These are phyloP conservation scores for Brachionus calyciflorus DNA, from an alignment of 1,140 invertebrate genomes.

Conservation along the genomic window DNA sequence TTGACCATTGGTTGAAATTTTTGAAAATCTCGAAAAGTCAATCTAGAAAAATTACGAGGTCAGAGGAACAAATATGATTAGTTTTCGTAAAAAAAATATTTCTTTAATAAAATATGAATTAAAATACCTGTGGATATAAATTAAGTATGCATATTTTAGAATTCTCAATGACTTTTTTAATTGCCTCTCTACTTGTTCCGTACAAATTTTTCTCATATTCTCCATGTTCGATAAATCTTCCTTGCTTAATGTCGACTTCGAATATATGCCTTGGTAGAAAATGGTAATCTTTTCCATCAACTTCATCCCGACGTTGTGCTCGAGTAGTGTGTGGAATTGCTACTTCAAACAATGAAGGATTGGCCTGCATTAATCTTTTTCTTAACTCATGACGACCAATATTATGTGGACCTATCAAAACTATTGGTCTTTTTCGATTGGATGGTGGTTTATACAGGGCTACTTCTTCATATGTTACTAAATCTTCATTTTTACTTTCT, in stretches of 20 bases:
- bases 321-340: slow-evolving; percentile 76
- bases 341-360: slow-evolving; percentile 86
- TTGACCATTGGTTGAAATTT: too few relatives aligned
- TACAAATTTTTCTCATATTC: slow-evolving; percentile 96
- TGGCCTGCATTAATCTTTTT: slow-evolving; percentile 84
- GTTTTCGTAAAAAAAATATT: background rate
- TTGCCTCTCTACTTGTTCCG: slow-evolving; percentile 90
- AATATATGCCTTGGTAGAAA: slow-evolving; percentile 91
- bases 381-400: slow-evolving; percentile 90
- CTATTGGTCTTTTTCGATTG: slow-evolving; percentile 71
- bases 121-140: slow-evolving; percentile 71
- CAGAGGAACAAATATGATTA: background rate
- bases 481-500: background rate
- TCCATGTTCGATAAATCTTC: slow-evolving; percentile 93
- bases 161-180: slow-evolving; percentile 81
- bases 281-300: slow-evolving; percentile 92
- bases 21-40: too few relatives aligned
- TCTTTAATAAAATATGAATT: background rate
- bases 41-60: too few relatives aligned
- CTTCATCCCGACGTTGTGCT: slow-evolving; percentile 80
- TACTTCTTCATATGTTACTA: slow-evolving; percentile 43
- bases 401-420: slow-evolving; percentile 94
- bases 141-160: slow-evolving; percentile 95
- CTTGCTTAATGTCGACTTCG: slow-evolving; percentile 83
- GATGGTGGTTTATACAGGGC: background rate